A percentile compares a stretch with the other conserved stretches of the same genome.
Evolutionary conservation across 1,140 invertebrate genomes (phyloP).

Genomic region (Phenacoccus solenopsis): DNA sequence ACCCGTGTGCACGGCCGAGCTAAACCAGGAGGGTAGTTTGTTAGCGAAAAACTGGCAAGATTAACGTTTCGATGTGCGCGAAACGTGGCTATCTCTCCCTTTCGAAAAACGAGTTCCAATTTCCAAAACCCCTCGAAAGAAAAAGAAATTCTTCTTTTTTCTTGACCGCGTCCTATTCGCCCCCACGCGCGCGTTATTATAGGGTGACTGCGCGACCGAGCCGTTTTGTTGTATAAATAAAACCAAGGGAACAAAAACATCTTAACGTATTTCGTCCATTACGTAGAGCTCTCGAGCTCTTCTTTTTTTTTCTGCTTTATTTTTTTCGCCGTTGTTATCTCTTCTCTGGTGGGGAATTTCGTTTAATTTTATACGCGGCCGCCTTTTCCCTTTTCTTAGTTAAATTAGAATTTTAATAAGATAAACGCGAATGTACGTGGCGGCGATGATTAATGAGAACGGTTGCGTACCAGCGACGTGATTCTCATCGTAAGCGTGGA

Average conservation of each 20-base stretch:
- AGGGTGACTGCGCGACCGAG: background rate
- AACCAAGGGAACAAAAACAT: background rate
- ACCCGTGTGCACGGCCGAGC: background rate
- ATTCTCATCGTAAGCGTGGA: too few relatives aligned
- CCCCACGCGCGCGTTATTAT: background rate
- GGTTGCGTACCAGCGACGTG: too few relatives aligned
- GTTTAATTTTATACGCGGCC: background rate
- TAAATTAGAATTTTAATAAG: background rate
- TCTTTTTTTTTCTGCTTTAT: background rate
- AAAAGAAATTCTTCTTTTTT: conserved; percentile 18
- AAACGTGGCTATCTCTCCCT: background rate
- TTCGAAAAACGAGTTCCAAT: background rate
- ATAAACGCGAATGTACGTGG: background rate
- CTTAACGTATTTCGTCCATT: conserved; percentile 12
- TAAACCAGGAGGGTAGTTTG: background rate
- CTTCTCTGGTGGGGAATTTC: background rate
- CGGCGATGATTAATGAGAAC: background rate
- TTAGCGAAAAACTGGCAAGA: conserved; percentile 16
- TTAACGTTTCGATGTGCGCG: conserved; percentile 4
- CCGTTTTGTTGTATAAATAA: conserved; percentile 6
- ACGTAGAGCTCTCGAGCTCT: background rate
- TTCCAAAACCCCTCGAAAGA: background rate
- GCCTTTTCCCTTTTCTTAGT: background rate
- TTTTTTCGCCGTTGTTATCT: background rate
- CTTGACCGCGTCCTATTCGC: background rate